Evolutionary conservation across 2,888 invertebrate species (phyloP).

Genomic region (Meteorus colon): DNA sequence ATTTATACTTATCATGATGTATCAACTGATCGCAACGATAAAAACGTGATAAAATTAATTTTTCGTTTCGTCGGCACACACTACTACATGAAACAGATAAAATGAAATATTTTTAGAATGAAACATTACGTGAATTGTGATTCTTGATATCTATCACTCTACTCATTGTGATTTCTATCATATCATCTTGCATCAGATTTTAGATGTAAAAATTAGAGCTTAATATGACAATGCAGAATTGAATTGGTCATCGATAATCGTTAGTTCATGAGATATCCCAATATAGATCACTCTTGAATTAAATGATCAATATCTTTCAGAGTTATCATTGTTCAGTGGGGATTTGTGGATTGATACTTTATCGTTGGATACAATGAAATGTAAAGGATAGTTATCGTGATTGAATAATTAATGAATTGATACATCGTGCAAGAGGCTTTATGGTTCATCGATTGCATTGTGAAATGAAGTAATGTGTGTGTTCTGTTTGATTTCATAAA

Average conservation of each 20-base stretch:
- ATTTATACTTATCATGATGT: background rate
- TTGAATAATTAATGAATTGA: background rate
- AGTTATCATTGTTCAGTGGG: background rate
- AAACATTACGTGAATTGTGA: background rate
- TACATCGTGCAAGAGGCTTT: background rate
- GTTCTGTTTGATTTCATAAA: slow-evolving; percentile 35
- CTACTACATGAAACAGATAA: background rate
- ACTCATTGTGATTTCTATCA: background rate
- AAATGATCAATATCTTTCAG: background rate
- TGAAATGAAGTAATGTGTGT: slow-evolving; percentile 51
- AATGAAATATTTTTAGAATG: background rate
- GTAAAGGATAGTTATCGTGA: background rate
- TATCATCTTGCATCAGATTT: background rate
- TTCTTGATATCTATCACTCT: background rate
- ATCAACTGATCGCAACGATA: background rate
- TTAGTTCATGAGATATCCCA: background rate
- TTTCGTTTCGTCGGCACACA: no score
- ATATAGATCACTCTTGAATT: background rate
- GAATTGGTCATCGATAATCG: background rate
- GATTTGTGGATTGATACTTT: background rate
- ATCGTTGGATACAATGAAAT: background rate
- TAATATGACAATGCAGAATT: background rate
- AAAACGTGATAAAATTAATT: background rate
- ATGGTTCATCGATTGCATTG: slow-evolving; percentile 49
- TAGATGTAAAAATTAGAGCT: background rate